Conservation (phyloP, 35 echinoderm and acorn worm species). For the Lytechinus pictus region DNA sequence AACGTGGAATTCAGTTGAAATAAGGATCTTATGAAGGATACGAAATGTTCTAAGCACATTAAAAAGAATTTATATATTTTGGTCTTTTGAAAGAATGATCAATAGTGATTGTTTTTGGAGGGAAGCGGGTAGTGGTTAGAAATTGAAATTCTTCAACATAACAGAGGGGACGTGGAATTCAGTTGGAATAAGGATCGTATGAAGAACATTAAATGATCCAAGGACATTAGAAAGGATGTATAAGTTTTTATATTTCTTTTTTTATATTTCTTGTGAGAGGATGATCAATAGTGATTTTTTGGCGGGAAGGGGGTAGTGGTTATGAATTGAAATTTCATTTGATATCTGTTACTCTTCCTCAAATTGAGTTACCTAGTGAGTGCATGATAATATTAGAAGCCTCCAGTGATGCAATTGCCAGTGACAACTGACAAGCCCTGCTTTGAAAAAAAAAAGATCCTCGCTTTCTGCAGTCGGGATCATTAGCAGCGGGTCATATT, state of each 20-base stretch:
- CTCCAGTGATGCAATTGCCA: neutral
- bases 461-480: neutral
- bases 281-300: neutral
- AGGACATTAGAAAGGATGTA: neutral
- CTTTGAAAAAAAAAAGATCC: neutral
- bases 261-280: neutral
- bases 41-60: neutral
- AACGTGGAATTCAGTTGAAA: neutral
- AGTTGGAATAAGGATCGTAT: neutral
- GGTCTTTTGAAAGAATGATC: neutral
- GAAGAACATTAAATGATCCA: neutral
- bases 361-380: neutral
- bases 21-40: neutral
- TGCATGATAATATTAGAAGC: neutral
- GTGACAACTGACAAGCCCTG: neutral
- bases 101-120: neutral
- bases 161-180: neutral
- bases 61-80: neutral
- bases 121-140: neutral
- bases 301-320: neutral
- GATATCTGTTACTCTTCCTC: neutral
- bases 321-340: slow-evolving; percentile 4
- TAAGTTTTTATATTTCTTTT: neutral
- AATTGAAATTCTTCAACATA: neutral
- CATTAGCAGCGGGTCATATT: neutral